Conservation (phyloP, 2,888 invertebrate species). For the Parelbella ahira region DNA sequence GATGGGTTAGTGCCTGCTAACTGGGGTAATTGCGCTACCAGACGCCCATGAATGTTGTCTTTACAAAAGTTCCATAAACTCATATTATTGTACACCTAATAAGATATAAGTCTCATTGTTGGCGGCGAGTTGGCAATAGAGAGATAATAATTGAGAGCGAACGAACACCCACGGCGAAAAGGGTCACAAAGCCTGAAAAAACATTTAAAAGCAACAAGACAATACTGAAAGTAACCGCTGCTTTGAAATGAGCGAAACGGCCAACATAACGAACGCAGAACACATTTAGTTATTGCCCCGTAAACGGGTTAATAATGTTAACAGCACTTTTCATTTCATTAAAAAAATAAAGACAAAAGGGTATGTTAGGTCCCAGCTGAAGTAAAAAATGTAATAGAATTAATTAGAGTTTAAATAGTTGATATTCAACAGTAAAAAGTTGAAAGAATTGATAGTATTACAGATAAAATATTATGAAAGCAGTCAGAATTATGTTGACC, state of each 20-base stretch:
- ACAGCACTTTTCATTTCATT: slow-evolving; percentile 52
- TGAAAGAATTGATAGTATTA: no score
- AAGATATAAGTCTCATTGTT: slow-evolving; percentile 61
- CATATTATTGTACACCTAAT: slow-evolving; percentile 28
- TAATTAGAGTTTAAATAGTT: no score
- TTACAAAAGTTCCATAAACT: slow-evolving; percentile 9
- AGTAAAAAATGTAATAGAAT: no score
- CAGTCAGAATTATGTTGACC: no score
- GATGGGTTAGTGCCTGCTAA: slow-evolving; percentile 15
- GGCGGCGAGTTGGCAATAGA: slow-evolving; percentile 57
- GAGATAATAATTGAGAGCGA: slow-evolving; percentile 60
- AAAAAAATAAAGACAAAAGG: slow-evolving; percentile 19
- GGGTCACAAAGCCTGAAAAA: slow-evolving; percentile 53
- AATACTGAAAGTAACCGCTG: slow-evolving; percentile 50
- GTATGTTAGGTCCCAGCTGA: neutral
- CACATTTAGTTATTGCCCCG: slow-evolving; percentile 42
- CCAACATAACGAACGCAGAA: slow-evolving; percentile 27
- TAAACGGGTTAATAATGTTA: slow-evolving; percentile 46
- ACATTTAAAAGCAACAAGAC: slow-evolving; percentile 54
- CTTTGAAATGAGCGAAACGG: slow-evolving; percentile 44
- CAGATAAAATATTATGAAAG: no score
- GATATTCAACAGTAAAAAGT: no score
- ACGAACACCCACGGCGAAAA: slow-evolving; percentile 60
- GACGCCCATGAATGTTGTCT: slow-evolving; percentile 8
- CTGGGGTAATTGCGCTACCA: slow-evolving; percentile 21